Conservation (phyloP, 2,888 invertebrate genomes). For the Agrenia bidenticulata region DNA sequence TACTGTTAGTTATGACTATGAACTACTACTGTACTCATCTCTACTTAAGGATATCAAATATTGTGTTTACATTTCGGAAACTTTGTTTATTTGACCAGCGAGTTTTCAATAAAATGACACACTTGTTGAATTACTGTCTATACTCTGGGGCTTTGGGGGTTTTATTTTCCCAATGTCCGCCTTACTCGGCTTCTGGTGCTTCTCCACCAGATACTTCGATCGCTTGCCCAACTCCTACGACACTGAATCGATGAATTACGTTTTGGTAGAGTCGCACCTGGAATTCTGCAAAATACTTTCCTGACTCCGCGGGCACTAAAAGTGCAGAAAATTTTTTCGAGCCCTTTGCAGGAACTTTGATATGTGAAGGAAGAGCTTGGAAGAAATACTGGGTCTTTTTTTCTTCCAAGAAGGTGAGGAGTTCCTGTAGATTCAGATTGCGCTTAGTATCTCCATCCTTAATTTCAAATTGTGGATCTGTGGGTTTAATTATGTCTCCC, state of each 20-base stretch:
- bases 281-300: constrained; percentile 8
- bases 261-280: neutral
- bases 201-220: no score
- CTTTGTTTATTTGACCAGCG: constrained; percentile 5
- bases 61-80: neutral
- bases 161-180: no score
- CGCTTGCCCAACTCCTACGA: neutral
- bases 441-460: neutral
- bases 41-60: no score
- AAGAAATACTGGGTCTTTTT: constrained; percentile 9
- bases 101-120: constrained; percentile 18
- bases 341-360: neutral
- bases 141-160: no score
- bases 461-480: no score
- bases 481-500: no score
- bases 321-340: constrained; percentile 7
- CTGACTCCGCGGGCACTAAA: constrained; percentile 8
- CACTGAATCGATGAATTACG: constrained; percentile 14
- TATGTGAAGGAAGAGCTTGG: constrained; percentile 8
- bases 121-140: constrained; percentile 1
- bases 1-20: no score
- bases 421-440: neutral
- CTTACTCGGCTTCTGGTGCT: no score
- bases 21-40: no score
- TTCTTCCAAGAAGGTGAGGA: neutral